Percentiles rank a stretch among this genome's conserved stretches.
Evolutionary conservation across 2,113 vertebrate genomes (phyloP).

Genomic region (Craseonycteris thonglongyai): DNA sequence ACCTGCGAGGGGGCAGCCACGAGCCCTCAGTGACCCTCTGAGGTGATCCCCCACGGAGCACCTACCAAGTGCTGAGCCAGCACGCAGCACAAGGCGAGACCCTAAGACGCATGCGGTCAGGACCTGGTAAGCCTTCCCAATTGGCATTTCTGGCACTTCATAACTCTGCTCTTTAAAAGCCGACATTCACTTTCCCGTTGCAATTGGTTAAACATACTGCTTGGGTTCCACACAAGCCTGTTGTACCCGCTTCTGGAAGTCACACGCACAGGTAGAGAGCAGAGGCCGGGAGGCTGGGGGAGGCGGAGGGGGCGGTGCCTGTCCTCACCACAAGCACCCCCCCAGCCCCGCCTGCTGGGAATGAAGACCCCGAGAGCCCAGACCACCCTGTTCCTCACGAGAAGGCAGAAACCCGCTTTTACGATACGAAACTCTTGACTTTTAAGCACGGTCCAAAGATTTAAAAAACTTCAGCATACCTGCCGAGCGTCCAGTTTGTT

Average conservation of each 20-base stretch:
- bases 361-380: not conserved
- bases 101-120: too few relatives aligned
- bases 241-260: not conserved
- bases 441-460: not conserved
- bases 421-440: not conserved
- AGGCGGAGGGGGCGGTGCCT: not conserved
- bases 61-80: not conserved
- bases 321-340: rapidly evolving
- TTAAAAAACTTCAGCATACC: not conserved
- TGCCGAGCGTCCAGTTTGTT: not conserved
- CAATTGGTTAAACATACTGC: not conserved
- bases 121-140: not conserved
- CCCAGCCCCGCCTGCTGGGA: not conserved
- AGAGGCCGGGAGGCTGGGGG: not conserved
- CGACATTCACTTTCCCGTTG: not conserved
- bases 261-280: too few relatives aligned
- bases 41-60: not conserved
- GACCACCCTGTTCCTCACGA: not conserved
- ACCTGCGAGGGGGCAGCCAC: not conserved
- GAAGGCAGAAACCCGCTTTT: not conserved
- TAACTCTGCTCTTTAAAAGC: not conserved
- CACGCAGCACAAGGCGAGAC: not conserved
- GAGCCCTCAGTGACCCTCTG: not conserved
- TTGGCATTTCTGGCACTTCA: not conserved
- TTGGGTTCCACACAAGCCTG: not conserved